phyloP scores from a whole-genome alignment of 2,113 vertebrate species.

The Mesembrinibis cayennensis region DNA sequence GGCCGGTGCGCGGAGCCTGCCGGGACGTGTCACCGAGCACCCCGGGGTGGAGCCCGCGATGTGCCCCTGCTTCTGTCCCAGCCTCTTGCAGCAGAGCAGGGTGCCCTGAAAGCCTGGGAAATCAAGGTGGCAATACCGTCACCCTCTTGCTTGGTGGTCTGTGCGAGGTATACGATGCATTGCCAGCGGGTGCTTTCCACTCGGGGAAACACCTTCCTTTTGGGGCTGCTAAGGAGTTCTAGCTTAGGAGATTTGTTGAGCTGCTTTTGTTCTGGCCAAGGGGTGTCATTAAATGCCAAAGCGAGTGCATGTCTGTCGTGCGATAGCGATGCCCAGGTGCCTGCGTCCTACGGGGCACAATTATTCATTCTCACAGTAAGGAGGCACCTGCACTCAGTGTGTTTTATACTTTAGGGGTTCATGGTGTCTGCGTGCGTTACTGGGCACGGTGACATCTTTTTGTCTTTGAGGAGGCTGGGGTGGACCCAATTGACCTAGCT shows the following conservation, averaged over 20 bases:
- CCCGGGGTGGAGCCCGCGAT: background rate
- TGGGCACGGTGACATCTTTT: background rate
- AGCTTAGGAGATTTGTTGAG: background rate
- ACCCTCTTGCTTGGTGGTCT: background rate
- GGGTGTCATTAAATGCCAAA: rapidly evolving
- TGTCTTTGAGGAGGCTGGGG: background rate
- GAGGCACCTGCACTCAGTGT: rapidly evolving
- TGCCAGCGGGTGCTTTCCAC: background rate
- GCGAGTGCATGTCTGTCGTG: rapidly evolving
- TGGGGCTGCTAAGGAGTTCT: background rate
- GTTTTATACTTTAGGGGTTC: background rate
- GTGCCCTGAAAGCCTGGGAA: background rate
- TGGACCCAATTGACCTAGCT: background rate
- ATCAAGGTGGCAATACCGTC: background rate
- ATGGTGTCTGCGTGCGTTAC: background rate
- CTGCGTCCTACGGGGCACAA: background rate
- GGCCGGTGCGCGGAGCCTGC: background rate
- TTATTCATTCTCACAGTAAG: background rate
- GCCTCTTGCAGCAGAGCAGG: background rate
- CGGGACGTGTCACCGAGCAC: background rate
- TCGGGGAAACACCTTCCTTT: background rate
- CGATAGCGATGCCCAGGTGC: rapidly evolving
- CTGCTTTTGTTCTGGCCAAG: background rate
- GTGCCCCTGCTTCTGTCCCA: background rate
- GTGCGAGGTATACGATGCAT: rapidly evolving